These are phyloP conservation scores for Diploscapter pachys DNA, from an alignment of 1,140 invertebrate species.

Conservation along the genomic window DNA sequence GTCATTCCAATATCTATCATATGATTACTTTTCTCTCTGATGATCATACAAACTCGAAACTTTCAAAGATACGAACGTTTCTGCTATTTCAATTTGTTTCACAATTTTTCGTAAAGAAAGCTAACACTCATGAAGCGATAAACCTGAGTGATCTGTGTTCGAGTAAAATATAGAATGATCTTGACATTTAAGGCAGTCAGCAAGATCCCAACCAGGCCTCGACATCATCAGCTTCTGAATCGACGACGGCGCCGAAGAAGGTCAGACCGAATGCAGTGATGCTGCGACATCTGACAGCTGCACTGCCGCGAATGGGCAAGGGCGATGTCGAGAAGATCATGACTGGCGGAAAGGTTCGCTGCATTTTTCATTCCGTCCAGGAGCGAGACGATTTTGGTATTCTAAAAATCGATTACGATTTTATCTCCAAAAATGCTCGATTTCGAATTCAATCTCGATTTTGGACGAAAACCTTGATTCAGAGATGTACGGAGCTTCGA, in stretches of 20 bases:
- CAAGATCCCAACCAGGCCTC: no score
- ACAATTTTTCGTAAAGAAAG: no score
- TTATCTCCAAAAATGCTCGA: background rate
- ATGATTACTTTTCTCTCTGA: background rate
- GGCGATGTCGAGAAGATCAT: slow-evolving; percentile 15
- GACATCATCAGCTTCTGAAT: background rate
- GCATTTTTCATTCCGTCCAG: no score
- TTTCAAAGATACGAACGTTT: background rate
- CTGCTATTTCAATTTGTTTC: background rate
- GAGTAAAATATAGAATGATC: no score
- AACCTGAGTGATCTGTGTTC: no score
- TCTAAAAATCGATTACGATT: no score
- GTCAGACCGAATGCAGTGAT: background rate
- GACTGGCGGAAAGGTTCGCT: slow-evolving; percentile 7
- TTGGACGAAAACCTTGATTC: background rate
- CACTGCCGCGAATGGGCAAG: slow-evolving; percentile 5
- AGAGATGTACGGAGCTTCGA: no score
- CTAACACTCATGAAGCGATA: no score
- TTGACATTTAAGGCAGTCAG: no score
- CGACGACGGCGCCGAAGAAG: background rate
- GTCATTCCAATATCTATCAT: background rate
- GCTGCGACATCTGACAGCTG: slow-evolving; percentile 1
- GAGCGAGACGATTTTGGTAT: no score
- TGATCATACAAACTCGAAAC: background rate
- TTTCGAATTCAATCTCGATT: background rate